phyloP scores from a whole-genome alignment of 2,888 invertebrate species.

The Aphidius colemani region DNA sequence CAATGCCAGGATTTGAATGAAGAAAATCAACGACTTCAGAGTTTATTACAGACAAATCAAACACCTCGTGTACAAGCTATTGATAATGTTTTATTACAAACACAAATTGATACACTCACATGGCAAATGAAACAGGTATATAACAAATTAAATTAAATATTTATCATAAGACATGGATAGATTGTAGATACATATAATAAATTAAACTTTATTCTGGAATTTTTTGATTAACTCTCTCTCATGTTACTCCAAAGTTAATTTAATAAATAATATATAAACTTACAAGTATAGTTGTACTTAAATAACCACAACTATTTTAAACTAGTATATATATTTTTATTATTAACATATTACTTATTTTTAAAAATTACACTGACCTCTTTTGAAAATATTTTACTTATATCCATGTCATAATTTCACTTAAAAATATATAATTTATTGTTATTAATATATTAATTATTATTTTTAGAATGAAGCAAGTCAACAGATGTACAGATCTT shows the following conservation, averaged over 20 bases:
- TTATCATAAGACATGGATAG: no score
- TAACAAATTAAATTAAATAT: constrained; percentile 15
- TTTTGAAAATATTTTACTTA: constrained; percentile 15
- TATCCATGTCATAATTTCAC: constrained; percentile 4
- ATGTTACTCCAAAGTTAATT: not conserved
- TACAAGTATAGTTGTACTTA: no score
- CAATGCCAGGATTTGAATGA: constrained; percentile 60
- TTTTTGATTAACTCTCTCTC: not conserved
- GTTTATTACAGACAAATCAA: constrained; percentile 47
- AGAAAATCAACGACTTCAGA: constrained; percentile 59
- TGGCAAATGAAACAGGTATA: constrained; percentile 77
- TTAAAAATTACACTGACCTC: no score
- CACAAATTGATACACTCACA: constrained; percentile 71
- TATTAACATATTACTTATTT: no score
- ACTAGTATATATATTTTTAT: no score
- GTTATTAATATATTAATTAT: not conserved
- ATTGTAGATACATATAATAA: no score
- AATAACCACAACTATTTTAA: no score
- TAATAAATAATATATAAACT: no score
- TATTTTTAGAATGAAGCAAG: constrained; percentile 70
- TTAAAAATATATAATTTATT: not conserved
- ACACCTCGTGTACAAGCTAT: constrained; percentile 60
- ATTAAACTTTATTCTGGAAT: not conserved
- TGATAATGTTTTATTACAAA: constrained; percentile 68
- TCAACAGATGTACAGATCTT: constrained; percentile 74